These are phyloP conservation scores for Pholis gunnellus DNA, from an alignment of 2,113 vertebrate genomes.

Conservation along the genomic window DNA sequence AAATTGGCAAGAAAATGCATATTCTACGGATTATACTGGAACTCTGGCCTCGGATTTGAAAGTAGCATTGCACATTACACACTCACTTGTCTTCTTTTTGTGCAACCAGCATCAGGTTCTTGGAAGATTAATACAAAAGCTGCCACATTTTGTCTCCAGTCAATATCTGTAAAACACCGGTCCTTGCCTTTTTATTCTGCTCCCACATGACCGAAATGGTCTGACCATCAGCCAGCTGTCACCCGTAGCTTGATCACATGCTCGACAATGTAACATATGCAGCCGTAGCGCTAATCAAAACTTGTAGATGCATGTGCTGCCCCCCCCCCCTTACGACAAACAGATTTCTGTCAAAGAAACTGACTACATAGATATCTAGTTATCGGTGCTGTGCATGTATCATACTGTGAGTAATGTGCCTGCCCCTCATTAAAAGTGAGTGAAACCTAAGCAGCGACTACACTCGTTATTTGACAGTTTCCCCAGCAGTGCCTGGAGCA, in stretches of 20 bases:
- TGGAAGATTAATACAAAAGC: not conserved
- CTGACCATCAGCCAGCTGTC: not conserved
- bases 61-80: not conserved
- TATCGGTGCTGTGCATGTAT: slow-evolving; percentile 27
- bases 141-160: not conserved
- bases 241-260: not conserved
- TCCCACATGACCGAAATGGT: not conserved
- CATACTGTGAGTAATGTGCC: slow-evolving; percentile 38
- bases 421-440: slow-evolving; percentile 61
- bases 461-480: slow-evolving; percentile 59
- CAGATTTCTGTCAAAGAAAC: slow-evolving; percentile 12
- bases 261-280: not conserved
- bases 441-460: slow-evolving; percentile 34
- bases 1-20: not conserved
- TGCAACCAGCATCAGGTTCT: not conserved
- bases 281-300: not conserved
- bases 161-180: not conserved
- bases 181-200: not conserved
- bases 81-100: not conserved
- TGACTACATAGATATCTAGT: not conserved
- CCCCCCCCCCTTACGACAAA: not conserved
- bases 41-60: not conserved
- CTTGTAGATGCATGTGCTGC: not conserved
- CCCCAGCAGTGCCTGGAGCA: slow-evolving; percentile 38
- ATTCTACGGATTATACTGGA: not conserved